phyloP scores from a whole-genome alignment of 2,888 invertebrate species.

The Hipparchia sbordonii region DNA sequence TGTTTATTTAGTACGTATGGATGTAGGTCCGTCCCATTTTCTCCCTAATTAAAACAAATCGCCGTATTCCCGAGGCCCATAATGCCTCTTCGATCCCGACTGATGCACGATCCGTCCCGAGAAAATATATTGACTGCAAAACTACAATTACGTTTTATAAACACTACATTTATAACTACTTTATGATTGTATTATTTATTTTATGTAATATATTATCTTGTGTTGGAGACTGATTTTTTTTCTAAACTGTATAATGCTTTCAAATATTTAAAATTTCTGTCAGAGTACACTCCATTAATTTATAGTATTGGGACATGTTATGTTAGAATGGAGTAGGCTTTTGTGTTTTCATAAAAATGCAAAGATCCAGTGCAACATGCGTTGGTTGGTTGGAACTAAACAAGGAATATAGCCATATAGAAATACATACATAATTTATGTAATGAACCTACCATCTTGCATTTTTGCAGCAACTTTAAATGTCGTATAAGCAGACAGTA shows the following conservation, averaged over 20 bases:
- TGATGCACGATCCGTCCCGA: conserved; percentile 58
- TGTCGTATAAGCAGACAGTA: too few relatives aligned
- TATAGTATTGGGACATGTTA: conserved; percentile 66
- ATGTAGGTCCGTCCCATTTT: conserved; percentile 46
- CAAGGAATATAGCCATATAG: too few relatives aligned
- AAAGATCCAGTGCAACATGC: not conserved
- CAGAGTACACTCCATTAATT: conserved; percentile 79
- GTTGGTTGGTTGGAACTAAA: too few relatives aligned
- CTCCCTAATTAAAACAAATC: conserved; percentile 70
- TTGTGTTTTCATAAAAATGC: conserved; percentile 8
- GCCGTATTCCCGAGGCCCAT: conserved; percentile 44
- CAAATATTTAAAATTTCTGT: conserved; percentile 82
- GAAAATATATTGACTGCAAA: conserved; percentile 74
- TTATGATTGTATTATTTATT: conserved; percentile 83
- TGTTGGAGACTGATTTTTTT: conserved; percentile 71
- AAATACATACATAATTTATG: too few relatives aligned
- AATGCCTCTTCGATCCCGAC: conserved; percentile 40
- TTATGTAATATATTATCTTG: conserved; percentile 80
- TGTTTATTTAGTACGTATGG: conserved; percentile 50
- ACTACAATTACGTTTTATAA: conserved; percentile 79
- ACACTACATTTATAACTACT: conserved; percentile 81
- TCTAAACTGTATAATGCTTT: conserved; percentile 71
- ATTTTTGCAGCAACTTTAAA: too few relatives aligned
- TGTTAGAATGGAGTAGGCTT: conserved; percentile 55
- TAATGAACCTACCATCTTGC: too few relatives aligned